phyloP scores from a whole-genome alignment of 2,888 invertebrate species.

The Zaprionus obscuricornis region DNA sequence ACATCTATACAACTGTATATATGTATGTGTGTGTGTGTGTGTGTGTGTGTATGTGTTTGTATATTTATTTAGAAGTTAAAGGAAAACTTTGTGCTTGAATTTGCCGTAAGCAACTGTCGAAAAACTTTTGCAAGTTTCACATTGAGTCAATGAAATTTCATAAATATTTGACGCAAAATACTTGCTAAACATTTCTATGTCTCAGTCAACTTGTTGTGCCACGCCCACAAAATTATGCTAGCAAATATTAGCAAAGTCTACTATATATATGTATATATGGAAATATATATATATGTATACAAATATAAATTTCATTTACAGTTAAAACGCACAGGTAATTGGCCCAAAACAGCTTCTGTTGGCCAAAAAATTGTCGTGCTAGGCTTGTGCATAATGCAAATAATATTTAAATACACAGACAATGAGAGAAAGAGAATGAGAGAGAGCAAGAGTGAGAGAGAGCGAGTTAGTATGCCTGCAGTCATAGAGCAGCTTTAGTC shows the following conservation, averaged over 20 bases:
- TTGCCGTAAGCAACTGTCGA: conserved; percentile 43
- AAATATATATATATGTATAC: conserved; percentile 1
- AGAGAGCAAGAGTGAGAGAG: no score
- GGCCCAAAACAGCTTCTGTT: conserved; percentile 53
- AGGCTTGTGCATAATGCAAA: conserved; percentile 71
- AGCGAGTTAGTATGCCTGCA: conserved; percentile 12
- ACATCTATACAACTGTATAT: no score
- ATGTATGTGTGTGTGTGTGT: no score
- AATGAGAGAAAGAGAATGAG: conserved; percentile 2
- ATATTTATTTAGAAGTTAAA: no score
- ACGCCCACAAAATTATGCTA: conserved; percentile 19
- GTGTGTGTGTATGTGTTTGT: no score
- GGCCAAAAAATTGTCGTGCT: no score
- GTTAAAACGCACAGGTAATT: conserved; percentile 54
- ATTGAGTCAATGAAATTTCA: conserved; percentile 51
- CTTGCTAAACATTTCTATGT: no score
- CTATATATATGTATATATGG: no score
- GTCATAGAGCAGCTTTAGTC: neutral
- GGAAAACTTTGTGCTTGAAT: conserved; percentile 36
- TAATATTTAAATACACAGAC: conserved; percentile 3
- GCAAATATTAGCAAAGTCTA: conserved; percentile 31
- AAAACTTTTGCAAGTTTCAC: conserved; percentile 18
- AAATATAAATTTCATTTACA: conserved; percentile 60
- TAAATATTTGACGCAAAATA: conserved; percentile 46
- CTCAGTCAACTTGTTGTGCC: conserved; percentile 18